phyloP scores from a whole-genome alignment of 2,797 vertebrate species.

The Dendrocincla tyrannina region DNA sequence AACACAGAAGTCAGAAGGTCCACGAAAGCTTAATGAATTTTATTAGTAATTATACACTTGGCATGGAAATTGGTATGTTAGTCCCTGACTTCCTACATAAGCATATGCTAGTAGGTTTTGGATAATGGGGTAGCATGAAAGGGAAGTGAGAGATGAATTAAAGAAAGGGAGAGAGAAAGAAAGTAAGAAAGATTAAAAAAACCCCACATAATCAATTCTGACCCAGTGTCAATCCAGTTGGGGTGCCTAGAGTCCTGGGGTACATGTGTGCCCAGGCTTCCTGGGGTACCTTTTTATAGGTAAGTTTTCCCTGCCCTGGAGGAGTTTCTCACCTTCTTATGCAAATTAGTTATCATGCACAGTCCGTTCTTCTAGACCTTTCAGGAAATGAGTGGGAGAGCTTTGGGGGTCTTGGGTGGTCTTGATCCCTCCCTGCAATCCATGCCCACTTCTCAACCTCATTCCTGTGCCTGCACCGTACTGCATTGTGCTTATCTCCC shows the following conservation, averaged over 20 bases:
- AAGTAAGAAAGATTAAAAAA: not conserved
- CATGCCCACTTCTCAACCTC: not conserved
- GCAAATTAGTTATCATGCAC: not conserved
- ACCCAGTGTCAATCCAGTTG: not conserved
- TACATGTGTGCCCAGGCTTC: fast-evolving
- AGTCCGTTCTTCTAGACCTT: not conserved
- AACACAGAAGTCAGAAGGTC: not conserved
- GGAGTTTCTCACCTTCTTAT: not conserved
- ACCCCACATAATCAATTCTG: not conserved
- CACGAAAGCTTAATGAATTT: not conserved
- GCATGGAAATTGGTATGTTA: not conserved
- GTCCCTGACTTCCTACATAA: not conserved
- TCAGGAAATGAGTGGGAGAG: not conserved
- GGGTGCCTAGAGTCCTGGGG: not conserved
- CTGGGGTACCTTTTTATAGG: not conserved
- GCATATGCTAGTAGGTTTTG: not conserved
- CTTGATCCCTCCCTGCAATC: not conserved
- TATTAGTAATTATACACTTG: not conserved
- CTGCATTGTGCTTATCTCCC: too few species aligned
- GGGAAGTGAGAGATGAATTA: not conserved
- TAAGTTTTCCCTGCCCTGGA: not conserved
- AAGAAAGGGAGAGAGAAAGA: not conserved
- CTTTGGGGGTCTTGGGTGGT: not conserved
- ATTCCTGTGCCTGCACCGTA: not conserved
- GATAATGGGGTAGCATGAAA: not conserved